Base-by-base conservation (phyloP, 1,140 invertebrate genomes). In the Campodea augens region DNA sequence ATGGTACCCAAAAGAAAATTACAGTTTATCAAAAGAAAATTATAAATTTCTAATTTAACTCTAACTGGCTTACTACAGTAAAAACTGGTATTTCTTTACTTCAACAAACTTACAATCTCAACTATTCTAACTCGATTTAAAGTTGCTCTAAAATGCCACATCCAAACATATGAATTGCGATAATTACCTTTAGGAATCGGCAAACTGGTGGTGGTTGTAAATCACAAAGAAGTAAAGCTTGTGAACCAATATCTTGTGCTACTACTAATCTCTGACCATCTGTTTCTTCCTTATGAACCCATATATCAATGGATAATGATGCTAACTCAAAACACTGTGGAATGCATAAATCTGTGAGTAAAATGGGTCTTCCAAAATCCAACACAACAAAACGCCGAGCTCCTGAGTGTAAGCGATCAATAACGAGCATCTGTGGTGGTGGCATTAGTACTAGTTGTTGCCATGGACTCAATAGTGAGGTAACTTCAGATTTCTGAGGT, bases 401-500 rank as follows among this genome's bases (percentile, higher is more conserved):
- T 51, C 79, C 85, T 19, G 84, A 87, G 63, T 90, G 83, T 81
- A 92, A 89, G 49, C 86, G 69, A 58, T 93, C 87, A 37, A 93
- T 84, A n/a, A 91, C 77, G 40, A 91, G 71, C 51, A 81, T 81
- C 55, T 86, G 81, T 46, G 84, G 80, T 19, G 81, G 75, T 20
- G 82, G 78, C 43, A 78, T 74, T 36, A 71, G 69, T 40, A 69
- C 54, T 37, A 88, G 64, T 37, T 84, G 65, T 59, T 78, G 76
- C 52, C 78, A 77, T 72, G 81, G 83, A 20, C 79, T 74, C 47
- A 80, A 44, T 44, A n/a, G 37, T 64, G 62, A 13, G 64, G 59
- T 41, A 55, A 52, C 40, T 55, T 58, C 23, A 57, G 12, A 60
- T n/a, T n/a, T n/a, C n/a, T n/a, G n/a, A n/a, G n/a, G n/a, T n/a